Conservation (phyloP, 2,113 vertebrate species). For the Falcunculus frontatus region DNA sequence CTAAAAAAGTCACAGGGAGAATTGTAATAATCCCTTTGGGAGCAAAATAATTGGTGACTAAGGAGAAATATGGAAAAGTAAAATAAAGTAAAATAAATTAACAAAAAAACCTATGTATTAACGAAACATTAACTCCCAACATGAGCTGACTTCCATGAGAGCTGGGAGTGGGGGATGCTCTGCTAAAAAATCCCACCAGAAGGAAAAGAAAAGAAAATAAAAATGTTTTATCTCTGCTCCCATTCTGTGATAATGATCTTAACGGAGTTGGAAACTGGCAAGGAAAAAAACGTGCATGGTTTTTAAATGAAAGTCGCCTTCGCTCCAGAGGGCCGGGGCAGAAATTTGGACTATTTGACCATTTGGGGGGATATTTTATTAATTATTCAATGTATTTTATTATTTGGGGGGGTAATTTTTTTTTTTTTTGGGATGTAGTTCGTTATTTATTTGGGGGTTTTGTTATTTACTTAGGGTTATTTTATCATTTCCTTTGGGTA, state of each 20-base stretch:
- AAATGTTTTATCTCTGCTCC: background rate
- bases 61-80: background rate
- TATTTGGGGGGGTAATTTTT: background rate
- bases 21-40: background rate
- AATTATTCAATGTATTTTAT: conserved; percentile 35
- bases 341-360: background rate
- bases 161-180: background rate
- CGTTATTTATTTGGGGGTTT: background rate
- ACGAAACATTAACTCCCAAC: conserved; percentile 46
- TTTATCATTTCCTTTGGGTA: accelerated
- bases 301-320: conserved; percentile 1
- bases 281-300: background rate
- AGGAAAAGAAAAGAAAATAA: background rate
- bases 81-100: background rate
- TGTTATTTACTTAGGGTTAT: conserved; percentile 2
- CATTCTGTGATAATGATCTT: conserved; percentile 18
- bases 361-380: background rate
- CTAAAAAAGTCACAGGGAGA: background rate
- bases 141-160: background rate
- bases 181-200: background rate
- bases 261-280: background rate
- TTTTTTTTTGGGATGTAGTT: background rate
- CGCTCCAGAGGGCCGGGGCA: background rate
- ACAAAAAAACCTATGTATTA: background rate
- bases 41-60: background rate